These are phyloP conservation scores for Sarcophaga peregrina DNA, from an alignment of 1,140 invertebrate genomes.

Conservation along the genomic window DNA sequence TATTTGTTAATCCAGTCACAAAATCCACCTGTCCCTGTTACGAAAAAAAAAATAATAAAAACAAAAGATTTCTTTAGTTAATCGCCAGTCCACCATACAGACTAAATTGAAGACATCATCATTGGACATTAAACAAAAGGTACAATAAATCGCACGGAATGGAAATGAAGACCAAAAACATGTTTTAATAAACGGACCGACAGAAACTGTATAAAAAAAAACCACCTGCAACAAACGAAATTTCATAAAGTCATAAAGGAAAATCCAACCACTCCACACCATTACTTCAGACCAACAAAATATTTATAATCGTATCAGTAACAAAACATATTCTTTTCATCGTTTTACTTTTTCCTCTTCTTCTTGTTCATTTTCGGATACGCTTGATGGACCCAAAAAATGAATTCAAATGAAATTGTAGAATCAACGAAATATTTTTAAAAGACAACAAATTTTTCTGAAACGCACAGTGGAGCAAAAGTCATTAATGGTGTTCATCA, in stretches of 20 bases:
- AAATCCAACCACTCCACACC: not conserved
- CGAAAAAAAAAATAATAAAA: not conserved
- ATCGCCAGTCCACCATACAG: not conserved
- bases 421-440: not conserved
- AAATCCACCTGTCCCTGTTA: conserved; percentile 37
- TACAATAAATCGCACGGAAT: conserved; percentile 1
- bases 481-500: too few species aligned
- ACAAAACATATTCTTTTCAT: not conserved
- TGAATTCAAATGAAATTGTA: not conserved
- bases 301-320: not conserved
- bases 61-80: not conserved
- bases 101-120: not conserved
- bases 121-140: not conserved
- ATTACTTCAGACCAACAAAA: not conserved
- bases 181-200: conserved; percentile 34
- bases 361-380: not conserved
- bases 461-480: too few species aligned
- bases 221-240: conserved; percentile 1
- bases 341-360: too few species aligned
- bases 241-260: not conserved
- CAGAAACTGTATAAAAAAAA: not conserved
- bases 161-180: conserved; percentile 18
- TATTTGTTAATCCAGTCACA: conserved; percentile 38
- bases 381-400: conserved; percentile 12
- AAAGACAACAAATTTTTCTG: not conserved